Evolutionary conservation across 2,888 invertebrate genomes (phyloP), one percentile per base, ranked within the genome.

Genomic region (Clunio marinus): DNA sequence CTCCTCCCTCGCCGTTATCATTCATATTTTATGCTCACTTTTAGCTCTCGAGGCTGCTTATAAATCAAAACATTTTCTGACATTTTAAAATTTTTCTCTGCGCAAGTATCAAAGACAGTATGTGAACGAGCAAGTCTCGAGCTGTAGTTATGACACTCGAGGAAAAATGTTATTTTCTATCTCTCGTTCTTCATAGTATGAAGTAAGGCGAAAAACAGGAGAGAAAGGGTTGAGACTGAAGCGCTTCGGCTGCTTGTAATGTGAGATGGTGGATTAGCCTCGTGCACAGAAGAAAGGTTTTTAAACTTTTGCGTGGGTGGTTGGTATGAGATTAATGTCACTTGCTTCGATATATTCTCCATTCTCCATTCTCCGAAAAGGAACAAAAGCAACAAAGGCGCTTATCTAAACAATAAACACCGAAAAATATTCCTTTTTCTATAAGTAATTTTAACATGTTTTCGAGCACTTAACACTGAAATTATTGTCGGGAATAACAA

Each of bases 1-100:
- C n/a, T n/a, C n/a, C n/a, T n/a, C n/a, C n/a, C n/a, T 17, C 17
- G 15, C 20, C 22, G 51, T 51, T 51, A 51, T 63, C 63, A 63
- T 46, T 63, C 63, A 63, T 63, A 63, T 63, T 63, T 63, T 27
- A 63, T 63, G 46, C 45, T 63, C 45, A 63, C 8, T 63, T 63
- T 45, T 46, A 63, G 63, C 63, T 63, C 63, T 46, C 46, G 63
- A 46, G 63, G 63, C 63, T 45, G 45, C 22, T 41, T 45, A 63
- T 63, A 63, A 63, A 63, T 63, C 63, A 63, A 46, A 63, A 63
- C 45, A 28, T 24, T 46, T 63, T 63, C 46, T 63, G 63, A 63
- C 63, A 63, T 63, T 63, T 63, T 46, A 62, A 62, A 63, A 63
- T 46, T 63, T 63, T n/a, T n/a, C n/a, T 63, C 46, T 63, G 51